A percentile compares a stretch with the other conserved stretches of the same genome.
Evolutionary conservation across 2,888 invertebrate species (phyloP).

Genomic region (Neocrepidodera transversa): DNA sequence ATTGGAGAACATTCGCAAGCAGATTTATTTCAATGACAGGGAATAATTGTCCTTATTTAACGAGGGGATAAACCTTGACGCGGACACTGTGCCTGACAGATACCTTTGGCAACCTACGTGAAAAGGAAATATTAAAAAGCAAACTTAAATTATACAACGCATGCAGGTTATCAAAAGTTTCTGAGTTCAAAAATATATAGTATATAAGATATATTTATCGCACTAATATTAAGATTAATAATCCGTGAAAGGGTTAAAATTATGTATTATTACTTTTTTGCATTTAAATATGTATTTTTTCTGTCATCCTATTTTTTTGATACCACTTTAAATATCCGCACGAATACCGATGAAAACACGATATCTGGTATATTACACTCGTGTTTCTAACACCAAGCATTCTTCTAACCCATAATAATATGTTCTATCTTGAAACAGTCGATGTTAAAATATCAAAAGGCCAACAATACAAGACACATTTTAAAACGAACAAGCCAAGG

Average conservation of each 20-base stretch:
- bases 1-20: slow-evolving; percentile 28
- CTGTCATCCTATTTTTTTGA: too few relatives aligned
- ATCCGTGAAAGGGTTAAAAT: too few relatives aligned
- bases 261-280: too few relatives aligned
- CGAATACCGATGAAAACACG: too few relatives aligned
- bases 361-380: slow-evolving; percentile 3
- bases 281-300: too few relatives aligned
- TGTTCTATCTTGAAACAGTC: slow-evolving; percentile 2
- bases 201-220: too few relatives aligned
- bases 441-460: slow-evolving; percentile 1
- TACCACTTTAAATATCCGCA: too few relatives aligned
- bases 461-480: slow-evolving; percentile 24
- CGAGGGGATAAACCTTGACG: slow-evolving; percentile 24
- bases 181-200: too few relatives aligned
- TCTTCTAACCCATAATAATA: slow-evolving; percentile 4
- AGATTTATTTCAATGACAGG: slow-evolving; percentile 22
- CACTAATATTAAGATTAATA: too few relatives aligned
- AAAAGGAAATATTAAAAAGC: slow-evolving; percentile 1
- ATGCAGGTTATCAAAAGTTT: too few relatives aligned
- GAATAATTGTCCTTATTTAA: slow-evolving; percentile 25
- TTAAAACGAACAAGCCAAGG: slow-evolving; percentile 20
- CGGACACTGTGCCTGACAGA: slow-evolving; percentile 21
- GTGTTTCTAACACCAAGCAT: slow-evolving; percentile 8
- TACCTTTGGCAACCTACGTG: slow-evolving; percentile 13
- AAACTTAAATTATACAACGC: background rate